Evolutionary conservation across 2,797 vertebrate genomes (phyloP).

Genomic region (Rhincodon typus): DNA sequence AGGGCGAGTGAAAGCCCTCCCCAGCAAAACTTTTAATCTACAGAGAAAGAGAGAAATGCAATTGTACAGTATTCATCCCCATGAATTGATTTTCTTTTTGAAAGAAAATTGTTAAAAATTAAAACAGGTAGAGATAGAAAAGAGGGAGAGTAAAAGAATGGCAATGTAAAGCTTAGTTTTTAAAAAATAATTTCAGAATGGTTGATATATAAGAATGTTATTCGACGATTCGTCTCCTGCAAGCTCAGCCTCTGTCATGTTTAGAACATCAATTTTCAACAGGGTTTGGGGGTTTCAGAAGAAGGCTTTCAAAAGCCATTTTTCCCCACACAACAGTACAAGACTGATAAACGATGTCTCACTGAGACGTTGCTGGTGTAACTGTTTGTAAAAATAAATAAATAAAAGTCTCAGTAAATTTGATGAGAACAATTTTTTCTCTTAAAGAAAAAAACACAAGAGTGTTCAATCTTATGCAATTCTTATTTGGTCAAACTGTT

Average conservation of each 20-base stretch:
- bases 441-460: slow-evolving; percentile 33
- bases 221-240: slow-evolving; percentile 99
- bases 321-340: slow-evolving; percentile 32
- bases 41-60: slow-evolving; percentile 38
- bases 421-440: slow-evolving; percentile 69
- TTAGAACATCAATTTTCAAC: slow-evolving; percentile 78
- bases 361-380: slow-evolving; percentile 68
- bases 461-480: slow-evolving; percentile 35
- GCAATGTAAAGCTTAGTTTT: slow-evolving; percentile 32
- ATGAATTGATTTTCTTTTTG: not conserved
- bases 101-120: slow-evolving; percentile 25
- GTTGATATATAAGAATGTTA: slow-evolving; percentile 77
- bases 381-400: slow-evolving; percentile 73
- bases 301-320: slow-evolving; percentile 98
- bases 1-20: not conserved
- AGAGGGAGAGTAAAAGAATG: slow-evolving; percentile 15
- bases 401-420: slow-evolving; percentile 84
- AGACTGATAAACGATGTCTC: slow-evolving; percentile 51
- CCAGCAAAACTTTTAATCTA: slow-evolving; percentile 52
- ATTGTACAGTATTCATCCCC: slow-evolving; percentile 33
- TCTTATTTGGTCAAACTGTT: slow-evolving; percentile 37
- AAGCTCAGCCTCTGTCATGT: slow-evolving; percentile 99
- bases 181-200: slow-evolving; percentile 32
- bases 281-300: slow-evolving; percentile 97
- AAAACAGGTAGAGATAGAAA: not conserved